Percentiles rank a stretch among this genome's conserved stretches.
phyloP scores from a whole-genome alignment of 2,113 vertebrate genomes.

The Petroica traversi region DNA sequence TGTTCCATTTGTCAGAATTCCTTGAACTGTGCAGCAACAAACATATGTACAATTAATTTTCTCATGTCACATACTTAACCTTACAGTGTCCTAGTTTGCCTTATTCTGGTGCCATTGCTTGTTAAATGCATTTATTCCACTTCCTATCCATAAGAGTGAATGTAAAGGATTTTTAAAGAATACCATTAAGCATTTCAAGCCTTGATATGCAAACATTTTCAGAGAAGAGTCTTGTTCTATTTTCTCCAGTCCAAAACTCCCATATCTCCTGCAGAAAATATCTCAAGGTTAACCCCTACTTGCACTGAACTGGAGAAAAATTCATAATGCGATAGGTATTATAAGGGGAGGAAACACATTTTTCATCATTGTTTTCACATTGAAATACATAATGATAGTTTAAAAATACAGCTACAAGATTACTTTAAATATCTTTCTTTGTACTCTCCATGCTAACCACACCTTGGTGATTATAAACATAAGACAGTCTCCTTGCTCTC shows the following conservation, averaged over 20 bases:
- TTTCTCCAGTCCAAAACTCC: not conserved
- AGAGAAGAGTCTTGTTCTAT: not conserved
- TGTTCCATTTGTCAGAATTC: slow-evolving; percentile 26
- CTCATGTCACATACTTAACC: not conserved
- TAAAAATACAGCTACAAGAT: not conserved
- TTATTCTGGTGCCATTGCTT: not conserved
- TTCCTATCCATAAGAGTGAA: not conserved
- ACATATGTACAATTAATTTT: not conserved
- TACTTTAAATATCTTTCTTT: not conserved
- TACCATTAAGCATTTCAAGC: not conserved
- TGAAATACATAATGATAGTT: not conserved
- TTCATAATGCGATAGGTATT: not conserved
- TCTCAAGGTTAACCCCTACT: not conserved
- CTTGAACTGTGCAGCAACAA: not conserved
- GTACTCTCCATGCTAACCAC: not conserved
- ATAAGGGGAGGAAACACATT: not conserved
- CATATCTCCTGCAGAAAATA: not conserved
- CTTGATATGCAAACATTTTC: not conserved
- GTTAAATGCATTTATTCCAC: not conserved
- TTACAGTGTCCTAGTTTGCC: not conserved
- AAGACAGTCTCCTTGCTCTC: not conserved
- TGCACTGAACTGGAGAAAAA: not conserved
- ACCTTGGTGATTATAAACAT: not conserved
- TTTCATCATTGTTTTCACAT: not conserved
- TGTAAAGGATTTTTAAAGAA: not conserved